These are phyloP conservation scores for Pyxicephalus adspersus DNA, from an alignment of 2,113 vertebrate species.

Conservation along the genomic window DNA sequence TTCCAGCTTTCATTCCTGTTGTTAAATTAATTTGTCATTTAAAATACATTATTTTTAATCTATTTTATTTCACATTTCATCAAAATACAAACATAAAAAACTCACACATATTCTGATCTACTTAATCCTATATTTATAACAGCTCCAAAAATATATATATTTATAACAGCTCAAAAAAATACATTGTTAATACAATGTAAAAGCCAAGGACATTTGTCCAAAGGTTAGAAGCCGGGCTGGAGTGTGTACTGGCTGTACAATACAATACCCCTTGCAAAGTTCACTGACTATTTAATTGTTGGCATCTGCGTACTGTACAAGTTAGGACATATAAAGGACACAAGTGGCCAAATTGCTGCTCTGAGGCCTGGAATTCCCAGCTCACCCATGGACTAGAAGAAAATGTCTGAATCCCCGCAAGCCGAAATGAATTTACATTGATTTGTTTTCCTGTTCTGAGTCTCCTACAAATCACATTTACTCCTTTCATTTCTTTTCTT, in stretches of 20 bases:
- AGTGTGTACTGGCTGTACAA: slow-evolving; percentile 16
- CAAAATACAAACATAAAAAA: too few relatives aligned
- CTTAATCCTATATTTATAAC: too few relatives aligned
- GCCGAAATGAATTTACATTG: slow-evolving; percentile 63
- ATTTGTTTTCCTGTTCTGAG: slow-evolving; percentile 65
- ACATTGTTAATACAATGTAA: not conserved
- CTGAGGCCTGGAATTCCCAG: slow-evolving; percentile 54
- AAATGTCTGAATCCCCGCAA: slow-evolving; percentile 54
- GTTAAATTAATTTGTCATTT: too few relatives aligned
- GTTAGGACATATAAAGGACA: slow-evolving; percentile 54
- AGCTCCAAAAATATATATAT: too few relatives aligned
- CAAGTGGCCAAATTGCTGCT: slow-evolving; percentile 56
- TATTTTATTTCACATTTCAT: too few relatives aligned
- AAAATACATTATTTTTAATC: too few relatives aligned
- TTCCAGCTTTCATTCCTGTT: too few relatives aligned
- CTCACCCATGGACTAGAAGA: slow-evolving; percentile 56
- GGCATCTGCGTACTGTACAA: slow-evolving; percentile 54
- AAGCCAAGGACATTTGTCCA: slow-evolving; percentile 5
- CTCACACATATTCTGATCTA: too few relatives aligned
- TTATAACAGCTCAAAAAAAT: not conserved
- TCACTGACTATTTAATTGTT: slow-evolving; percentile 53
- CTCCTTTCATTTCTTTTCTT: slow-evolving; percentile 61
- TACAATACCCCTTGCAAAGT: slow-evolving; percentile 29
- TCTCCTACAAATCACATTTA: slow-evolving; percentile 75
- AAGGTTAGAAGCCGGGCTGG: slow-evolving; percentile 8